Evolutionary conservation across 2,113 vertebrate genomes (phyloP).

Genomic region (Hydrolagus affinis): DNA sequence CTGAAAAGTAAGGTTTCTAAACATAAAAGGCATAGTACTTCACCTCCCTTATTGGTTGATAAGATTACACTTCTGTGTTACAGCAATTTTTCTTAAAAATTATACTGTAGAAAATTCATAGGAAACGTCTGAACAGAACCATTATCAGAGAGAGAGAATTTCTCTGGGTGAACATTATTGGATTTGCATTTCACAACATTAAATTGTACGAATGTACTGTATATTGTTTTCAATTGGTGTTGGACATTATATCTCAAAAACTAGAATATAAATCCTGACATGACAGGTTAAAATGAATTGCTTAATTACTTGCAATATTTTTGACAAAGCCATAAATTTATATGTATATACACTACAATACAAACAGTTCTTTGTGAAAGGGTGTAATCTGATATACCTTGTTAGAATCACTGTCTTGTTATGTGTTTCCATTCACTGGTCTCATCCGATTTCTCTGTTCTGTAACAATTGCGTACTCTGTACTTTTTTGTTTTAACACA

Average conservation of each 20-base stretch:
- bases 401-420: constrained; percentile 54
- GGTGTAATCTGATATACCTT: constrained; percentile 65
- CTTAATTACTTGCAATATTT: background rate
- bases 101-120: too few species aligned
- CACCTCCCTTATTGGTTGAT: constrained; percentile 64
- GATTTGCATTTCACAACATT: constrained; percentile 27
- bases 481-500: constrained; percentile 63
- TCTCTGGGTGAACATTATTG: too few species aligned
- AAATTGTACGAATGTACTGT: background rate
- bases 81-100: background rate
- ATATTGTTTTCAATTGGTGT: background rate
- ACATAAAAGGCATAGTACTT: constrained; percentile 34
- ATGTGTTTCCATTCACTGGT: constrained; percentile 54
- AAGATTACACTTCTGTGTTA: constrained; percentile 60
- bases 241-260: too few species aligned
- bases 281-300: background rate
- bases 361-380: constrained; percentile 5
- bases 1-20: background rate
- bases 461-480: constrained; percentile 70
- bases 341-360: background rate
- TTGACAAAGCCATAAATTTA: background rate
- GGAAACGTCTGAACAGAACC: too few species aligned
- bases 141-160: too few species aligned
- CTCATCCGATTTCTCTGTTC: constrained; percentile 63
- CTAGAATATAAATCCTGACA: too few species aligned